phyloP scores from a whole-genome alignment of 2,113 vertebrate species.

The Taurulus bubalis region DNA sequence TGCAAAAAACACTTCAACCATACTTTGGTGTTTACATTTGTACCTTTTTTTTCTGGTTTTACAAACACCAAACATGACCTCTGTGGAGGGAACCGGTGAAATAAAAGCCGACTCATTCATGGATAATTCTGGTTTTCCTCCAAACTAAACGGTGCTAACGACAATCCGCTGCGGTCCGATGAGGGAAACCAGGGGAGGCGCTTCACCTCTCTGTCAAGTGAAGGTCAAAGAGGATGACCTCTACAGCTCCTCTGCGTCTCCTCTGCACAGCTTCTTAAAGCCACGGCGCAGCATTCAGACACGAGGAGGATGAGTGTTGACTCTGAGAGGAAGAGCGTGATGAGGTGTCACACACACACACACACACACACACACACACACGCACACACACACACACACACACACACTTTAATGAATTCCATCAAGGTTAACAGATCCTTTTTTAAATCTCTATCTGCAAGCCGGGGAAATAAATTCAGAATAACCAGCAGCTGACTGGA shows the following conservation, averaged over 20 bases:
- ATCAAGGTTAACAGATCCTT: conserved; percentile 20
- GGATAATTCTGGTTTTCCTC: no score
- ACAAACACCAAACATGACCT: no score
- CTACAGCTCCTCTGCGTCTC: conserved; percentile 21
- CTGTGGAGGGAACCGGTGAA: no score
- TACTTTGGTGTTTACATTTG: no score
- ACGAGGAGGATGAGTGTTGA: conserved; percentile 39
- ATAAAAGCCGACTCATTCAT: no score
- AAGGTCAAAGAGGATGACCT: conserved; percentile 35
- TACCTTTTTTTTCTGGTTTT: no score
- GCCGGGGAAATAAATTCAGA: conserved; percentile 19
- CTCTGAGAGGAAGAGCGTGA: conserved; percentile 43
- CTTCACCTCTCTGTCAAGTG: neutral
- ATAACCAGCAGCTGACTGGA: conserved; percentile 35
- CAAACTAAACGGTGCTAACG: no score
- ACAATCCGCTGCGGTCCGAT: no score
- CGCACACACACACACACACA: neutral
- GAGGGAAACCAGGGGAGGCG: no score
- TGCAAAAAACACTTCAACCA: no score
- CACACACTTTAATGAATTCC: conserved; percentile 1
- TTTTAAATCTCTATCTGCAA: conserved; percentile 2
- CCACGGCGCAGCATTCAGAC: conserved; percentile 9
- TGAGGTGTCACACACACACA: neutral
- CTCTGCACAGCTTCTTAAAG: neutral
- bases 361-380: neutral